Conservation (phyloP, 2,797 vertebrate species). For the Danio aesculapii region DNA sequence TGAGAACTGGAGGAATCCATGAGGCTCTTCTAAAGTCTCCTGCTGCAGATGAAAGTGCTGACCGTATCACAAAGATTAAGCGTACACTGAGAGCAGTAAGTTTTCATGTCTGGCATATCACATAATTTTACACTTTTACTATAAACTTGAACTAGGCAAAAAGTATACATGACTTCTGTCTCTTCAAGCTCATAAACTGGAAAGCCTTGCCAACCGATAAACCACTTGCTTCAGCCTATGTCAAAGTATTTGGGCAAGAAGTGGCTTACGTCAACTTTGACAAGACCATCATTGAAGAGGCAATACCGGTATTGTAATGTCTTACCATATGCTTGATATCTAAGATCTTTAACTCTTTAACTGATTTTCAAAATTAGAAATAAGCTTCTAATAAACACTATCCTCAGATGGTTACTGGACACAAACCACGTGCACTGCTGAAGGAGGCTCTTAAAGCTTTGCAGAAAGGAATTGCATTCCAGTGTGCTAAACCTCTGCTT, state of each 20-base stretch:
- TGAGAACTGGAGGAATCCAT: too few species aligned
- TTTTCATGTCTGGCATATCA: rapidly evolving
- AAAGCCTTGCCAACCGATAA: constrained; percentile 71
- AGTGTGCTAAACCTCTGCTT: constrained; percentile 75
- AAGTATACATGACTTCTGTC: not conserved
- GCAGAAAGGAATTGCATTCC: constrained; percentile 66
- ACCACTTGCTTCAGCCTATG: constrained; percentile 72
- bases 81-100: too few species aligned
- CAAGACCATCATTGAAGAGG: constrained; percentile 74
- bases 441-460: constrained; percentile 63
- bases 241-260: constrained; percentile 85
- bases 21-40: too few species aligned
- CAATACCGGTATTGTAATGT: constrained; percentile 72
- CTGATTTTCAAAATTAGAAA: not conserved
- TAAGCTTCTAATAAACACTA: not conserved
- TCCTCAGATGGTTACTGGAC: constrained; percentile 65
- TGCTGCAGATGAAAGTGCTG: too few species aligned
- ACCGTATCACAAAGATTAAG: too few species aligned
- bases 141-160: not conserved
- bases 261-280: constrained; percentile 77
- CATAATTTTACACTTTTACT: not conserved
- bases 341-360: not conserved
- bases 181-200: constrained; percentile 79
- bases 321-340: not conserved
- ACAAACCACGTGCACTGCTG: constrained; percentile 51